Evolutionary conservation across 2,797 vertebrate genomes (phyloP), one percentile per base, ranked within the genome.

Genomic region (Rhinophrynus dorsalis): DNA sequence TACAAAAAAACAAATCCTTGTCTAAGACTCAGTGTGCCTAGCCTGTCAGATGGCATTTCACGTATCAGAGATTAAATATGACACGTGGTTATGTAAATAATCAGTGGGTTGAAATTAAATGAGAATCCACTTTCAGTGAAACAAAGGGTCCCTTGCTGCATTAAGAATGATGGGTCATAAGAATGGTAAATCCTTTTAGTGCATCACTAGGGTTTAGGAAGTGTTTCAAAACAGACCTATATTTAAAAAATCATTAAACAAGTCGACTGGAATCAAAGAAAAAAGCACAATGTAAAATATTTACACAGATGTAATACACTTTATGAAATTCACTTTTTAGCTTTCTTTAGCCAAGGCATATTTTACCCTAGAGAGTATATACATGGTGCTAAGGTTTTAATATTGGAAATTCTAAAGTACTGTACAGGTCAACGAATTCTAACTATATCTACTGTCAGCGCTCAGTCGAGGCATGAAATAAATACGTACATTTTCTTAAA

Each of bases 201-300:
- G 32, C 48, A 48, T 56, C 57, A 48, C 64, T 61, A 13, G 42
- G 40, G 65, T 47, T 44, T 54, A 8, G 48, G 40, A 62, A 62
- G 47, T 67, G 64, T 75, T 81, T 82, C 76, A 78, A 67, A 51
- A 56, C 52, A 55, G 71, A 67, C 51, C 45, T 73, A 66, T 67
- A 66, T 66, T 60, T 73, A 73, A 66, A 55, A 82, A 70, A 73
- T 52, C 70, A 85, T 83, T 78, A 77, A 84, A 80, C 65, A 80
- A 70, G 67, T 83, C 77, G 67, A 78, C 77, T 80, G 80, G 79
- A 85, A 85, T 76, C 79, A 77, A 11, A 62, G 67, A 76, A 81
- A 83, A 84, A 78, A 87, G 52, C 79, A 84, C 54, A 32, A 74
- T 83, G 75, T 83, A 80, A 86, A 87, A 84, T 84, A 87, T 84